Percentiles rank a stretch among this genome's conserved stretches.
phyloP scores from a whole-genome alignment of 2,113 vertebrate genomes.

The Pterocles gutturalis region DNA sequence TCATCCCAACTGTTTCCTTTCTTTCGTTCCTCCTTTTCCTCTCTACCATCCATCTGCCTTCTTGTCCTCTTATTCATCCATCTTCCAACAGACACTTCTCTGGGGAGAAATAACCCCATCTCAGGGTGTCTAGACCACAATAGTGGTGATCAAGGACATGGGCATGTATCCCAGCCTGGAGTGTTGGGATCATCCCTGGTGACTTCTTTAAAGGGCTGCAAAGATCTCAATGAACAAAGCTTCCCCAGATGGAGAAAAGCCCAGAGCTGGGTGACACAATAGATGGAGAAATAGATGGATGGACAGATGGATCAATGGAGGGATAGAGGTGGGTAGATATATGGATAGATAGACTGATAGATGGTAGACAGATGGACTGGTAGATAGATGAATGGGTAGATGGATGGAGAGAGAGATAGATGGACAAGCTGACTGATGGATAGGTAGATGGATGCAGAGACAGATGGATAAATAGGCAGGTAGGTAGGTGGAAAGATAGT shows the following conservation, averaged over 20 bases:
- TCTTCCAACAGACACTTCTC: not conserved
- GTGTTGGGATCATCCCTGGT: not conserved
- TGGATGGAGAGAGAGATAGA: not conserved
- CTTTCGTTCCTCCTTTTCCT: not conserved
- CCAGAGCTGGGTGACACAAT: not conserved
- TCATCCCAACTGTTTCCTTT: not conserved
- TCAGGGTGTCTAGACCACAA: not conserved
- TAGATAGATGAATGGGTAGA: not conserved
- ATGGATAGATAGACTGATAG: not conserved
- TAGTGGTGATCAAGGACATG: accelerated
- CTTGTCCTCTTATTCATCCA: not conserved
- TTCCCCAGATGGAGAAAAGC: not conserved
- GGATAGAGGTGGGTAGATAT: not conserved
- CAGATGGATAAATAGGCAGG: not conserved
- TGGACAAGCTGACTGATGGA: not conserved
- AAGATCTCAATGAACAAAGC: not conserved
- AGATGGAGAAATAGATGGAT: not conserved
- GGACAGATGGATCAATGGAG: not conserved
- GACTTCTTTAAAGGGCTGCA: not conserved
- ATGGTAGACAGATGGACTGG: not conserved
- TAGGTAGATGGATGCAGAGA: not conserved
- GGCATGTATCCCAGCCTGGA: not conserved
- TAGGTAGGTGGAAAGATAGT: not conserved
- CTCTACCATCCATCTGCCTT: too few species aligned
- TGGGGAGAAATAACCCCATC: not conserved